Conservation (phyloP, 2,797 vertebrate species). For the Gymnoscopelus microlampas region DNA sequence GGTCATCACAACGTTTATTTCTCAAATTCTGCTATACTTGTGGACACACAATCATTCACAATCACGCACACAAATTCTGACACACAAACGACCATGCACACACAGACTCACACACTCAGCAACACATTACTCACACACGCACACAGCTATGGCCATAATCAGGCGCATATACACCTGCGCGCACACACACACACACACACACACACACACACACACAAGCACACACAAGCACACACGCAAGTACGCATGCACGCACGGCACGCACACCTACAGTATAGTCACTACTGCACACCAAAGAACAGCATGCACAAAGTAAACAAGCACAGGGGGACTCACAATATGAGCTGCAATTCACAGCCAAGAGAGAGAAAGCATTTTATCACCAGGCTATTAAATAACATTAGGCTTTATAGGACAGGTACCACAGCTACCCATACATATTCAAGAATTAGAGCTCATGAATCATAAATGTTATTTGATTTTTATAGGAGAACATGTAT, state of each 20-base stretch:
- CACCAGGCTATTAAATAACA: slow-evolving; percentile 30
- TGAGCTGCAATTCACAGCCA: slow-evolving; percentile 1
- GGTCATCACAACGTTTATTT: too few species aligned
- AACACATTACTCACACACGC: too few species aligned
- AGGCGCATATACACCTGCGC: too few species aligned
- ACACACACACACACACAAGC: slow-evolving; percentile 16
- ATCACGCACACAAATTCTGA: neutral
- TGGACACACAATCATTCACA: neutral
- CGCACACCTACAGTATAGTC: neutral
- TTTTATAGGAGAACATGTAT: neutral
- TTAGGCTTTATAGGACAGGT: slow-evolving; percentile 6
- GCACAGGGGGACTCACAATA: neutral
- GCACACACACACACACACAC: slow-evolving; percentile 1
- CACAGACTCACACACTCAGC: too few species aligned
- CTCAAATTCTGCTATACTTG: too few species aligned
- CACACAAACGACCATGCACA: neutral
- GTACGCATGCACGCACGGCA: neutral
- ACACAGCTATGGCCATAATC: too few species aligned
- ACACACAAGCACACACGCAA: slow-evolving; percentile 1
- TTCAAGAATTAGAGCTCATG: slow-evolving; percentile 11
- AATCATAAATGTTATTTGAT: slow-evolving; percentile 19
- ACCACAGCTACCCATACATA: slow-evolving; percentile 15
- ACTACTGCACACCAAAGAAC: neutral
- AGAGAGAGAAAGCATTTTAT: slow-evolving; percentile 19
- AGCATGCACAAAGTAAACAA: neutral